Conservation (phyloP, 2,888 invertebrate genomes). For the Sycophila texana region DNA sequence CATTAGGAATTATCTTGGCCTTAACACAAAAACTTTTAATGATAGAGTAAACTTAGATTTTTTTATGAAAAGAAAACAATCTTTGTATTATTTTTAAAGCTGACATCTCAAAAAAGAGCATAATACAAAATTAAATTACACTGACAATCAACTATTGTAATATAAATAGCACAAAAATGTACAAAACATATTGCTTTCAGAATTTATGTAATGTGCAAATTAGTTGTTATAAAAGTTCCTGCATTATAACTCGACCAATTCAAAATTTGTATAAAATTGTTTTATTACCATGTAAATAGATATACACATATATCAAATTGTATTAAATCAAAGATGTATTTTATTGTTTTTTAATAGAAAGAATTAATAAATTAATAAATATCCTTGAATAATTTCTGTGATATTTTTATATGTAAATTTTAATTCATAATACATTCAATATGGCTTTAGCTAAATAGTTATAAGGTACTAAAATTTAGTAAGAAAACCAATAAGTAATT, state of each 20-base stretch:
- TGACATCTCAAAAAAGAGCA: neutral
- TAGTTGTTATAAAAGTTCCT: slow-evolving; percentile 44
- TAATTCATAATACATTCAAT: neutral
- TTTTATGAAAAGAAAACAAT: neutral
- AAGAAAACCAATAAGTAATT: neutral
- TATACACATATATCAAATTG: neutral
- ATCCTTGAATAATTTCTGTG: slow-evolving; percentile 11
- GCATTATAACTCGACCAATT: slow-evolving; percentile 26
- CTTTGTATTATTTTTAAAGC: neutral
- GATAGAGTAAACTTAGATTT: neutral
- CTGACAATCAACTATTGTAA: slow-evolving; percentile 38
- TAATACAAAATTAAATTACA: slow-evolving; percentile 3
- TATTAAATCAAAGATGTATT: slow-evolving; percentile 42
- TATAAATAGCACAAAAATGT: slow-evolving; percentile 12
- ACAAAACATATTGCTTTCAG: slow-evolving; percentile 26
- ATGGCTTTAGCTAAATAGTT: too few species aligned
- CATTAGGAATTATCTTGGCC: slow-evolving; percentile 15
- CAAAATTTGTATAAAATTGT: slow-evolving; percentile 19
- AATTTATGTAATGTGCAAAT: slow-evolving; percentile 36
- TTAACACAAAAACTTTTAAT: slow-evolving; percentile 26
- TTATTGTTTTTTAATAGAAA: slow-evolving; percentile 27
- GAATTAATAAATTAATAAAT: slow-evolving; percentile 30
- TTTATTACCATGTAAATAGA: slow-evolving; percentile 37
- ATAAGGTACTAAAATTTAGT: too few species aligned
- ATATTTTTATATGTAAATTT: neutral